Evolutionary conservation across 1,140 invertebrate species (phyloP).

Genomic region (Scylla paramamosain): DNA sequence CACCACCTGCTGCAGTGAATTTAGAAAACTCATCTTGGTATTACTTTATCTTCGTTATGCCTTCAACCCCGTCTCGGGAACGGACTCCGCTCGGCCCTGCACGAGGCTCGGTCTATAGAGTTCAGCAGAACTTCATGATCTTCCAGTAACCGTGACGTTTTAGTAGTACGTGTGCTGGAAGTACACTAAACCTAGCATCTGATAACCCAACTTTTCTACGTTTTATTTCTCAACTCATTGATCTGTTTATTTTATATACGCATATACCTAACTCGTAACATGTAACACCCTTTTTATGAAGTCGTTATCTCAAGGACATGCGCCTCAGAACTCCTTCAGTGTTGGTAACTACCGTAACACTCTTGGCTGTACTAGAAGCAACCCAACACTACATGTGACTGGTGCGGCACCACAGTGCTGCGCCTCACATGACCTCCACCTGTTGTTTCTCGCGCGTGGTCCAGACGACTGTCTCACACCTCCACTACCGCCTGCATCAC

Average conservation of each 20-base stretch:
- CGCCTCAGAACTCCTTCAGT: background rate
- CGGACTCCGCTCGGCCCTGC: background rate
- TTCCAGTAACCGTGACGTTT: no score
- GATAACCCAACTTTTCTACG: background rate
- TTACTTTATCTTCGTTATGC: background rate
- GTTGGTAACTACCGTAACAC: background rate
- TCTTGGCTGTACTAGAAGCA: background rate
- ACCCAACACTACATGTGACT: constrained; percentile 36
- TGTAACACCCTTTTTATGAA: background rate
- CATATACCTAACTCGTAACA: background rate
- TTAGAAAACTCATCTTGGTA: constrained; percentile 89
- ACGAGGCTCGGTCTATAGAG: background rate
- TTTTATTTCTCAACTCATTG: background rate
- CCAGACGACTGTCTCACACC: background rate
- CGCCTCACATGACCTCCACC: constrained; percentile 37
- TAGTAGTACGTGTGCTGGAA: no score
- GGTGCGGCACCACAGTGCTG: background rate
- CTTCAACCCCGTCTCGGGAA: background rate
- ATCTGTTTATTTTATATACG: background rate
- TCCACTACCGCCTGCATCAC: background rate
- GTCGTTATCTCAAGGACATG: no score
- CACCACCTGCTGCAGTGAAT: constrained; percentile 89
- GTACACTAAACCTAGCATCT: no score
- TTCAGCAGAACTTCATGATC: background rate
- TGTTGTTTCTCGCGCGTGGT: background rate